Percentiles rank a stretch among this genome's conserved stretches.
These are phyloP conservation scores for Galagoides demidoff DNA, from an alignment of 2,797 vertebrate species.

Conservation along the genomic window DNA sequence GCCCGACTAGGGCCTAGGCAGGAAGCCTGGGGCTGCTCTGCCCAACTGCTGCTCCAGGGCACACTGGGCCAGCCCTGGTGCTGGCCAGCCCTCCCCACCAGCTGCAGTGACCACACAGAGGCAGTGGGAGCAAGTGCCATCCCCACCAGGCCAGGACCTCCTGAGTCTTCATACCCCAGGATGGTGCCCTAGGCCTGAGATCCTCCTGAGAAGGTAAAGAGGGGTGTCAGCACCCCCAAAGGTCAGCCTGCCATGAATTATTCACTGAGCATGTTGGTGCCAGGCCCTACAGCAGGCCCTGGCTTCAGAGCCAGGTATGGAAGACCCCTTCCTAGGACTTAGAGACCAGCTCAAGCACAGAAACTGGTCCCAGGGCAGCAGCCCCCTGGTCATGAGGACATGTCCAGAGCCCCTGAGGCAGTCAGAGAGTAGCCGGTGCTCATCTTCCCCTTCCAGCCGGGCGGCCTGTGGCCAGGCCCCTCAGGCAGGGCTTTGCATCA, in stretches of 20 bases:
- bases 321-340: not conserved
- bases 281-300: not conserved
- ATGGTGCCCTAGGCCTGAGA: too few relatives aligned
- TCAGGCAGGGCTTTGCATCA: accelerated
- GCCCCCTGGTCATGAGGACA: not conserved
- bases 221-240: accelerated
- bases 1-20: not conserved
- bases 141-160: not conserved
- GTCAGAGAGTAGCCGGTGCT: accelerated
- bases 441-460: accelerated
- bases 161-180: not conserved
- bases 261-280: accelerated
- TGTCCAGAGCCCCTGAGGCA: accelerated
- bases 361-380: not conserved
- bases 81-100: too few relatives aligned
- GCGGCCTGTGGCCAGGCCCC: not conserved
- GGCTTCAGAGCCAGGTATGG: too few relatives aligned
- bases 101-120: too few relatives aligned
- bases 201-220: not conserved
- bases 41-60: not conserved
- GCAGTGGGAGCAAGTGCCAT: not conserved
- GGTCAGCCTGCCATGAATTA: accelerated
- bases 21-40: not conserved
- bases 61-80: not conserved
- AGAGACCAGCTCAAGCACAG: not conserved